Evolutionary conservation across 2,797 vertebrate genomes (phyloP).

Genomic region (Enteromius fasciolatus): DNA sequence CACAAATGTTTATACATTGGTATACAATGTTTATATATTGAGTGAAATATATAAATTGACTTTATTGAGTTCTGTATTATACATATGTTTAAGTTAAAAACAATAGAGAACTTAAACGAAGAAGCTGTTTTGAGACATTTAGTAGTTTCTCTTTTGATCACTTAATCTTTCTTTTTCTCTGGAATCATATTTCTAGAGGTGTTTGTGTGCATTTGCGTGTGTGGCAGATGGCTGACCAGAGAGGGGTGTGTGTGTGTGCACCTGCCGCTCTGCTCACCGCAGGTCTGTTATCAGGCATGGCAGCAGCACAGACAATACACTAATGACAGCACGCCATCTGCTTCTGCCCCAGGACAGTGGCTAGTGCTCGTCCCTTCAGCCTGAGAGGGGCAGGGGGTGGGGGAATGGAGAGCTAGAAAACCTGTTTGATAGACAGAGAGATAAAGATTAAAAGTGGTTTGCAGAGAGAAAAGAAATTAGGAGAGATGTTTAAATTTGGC

Average conservation of each 20-base stretch:
- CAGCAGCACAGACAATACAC: constrained; percentile 69
- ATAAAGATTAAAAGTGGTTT: not conserved
- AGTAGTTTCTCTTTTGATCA: not conserved
- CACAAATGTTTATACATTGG: not conserved
- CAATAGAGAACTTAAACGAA: not conserved
- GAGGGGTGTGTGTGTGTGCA: constrained; percentile 60
- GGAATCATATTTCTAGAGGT: constrained; percentile 36
- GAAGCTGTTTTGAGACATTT: constrained; percentile 1
- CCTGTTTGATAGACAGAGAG: not conserved
- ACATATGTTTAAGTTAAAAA: not conserved
- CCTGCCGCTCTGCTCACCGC: constrained; percentile 70
- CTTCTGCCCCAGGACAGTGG: constrained; percentile 56
- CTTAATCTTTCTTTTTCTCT: not conserved
- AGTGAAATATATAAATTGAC: no score
- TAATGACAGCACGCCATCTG: constrained; percentile 65
- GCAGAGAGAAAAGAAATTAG: not conserved
- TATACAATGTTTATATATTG: no score
- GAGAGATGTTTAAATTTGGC: not conserved
- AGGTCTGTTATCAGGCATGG: constrained; percentile 67
- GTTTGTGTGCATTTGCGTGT: constrained; percentile 25
- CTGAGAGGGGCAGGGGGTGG: constrained; percentile 10
- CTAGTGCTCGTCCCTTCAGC: constrained; percentile 58
- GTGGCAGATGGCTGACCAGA: constrained; percentile 78
- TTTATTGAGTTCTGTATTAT: no score
- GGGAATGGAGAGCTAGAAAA: constrained; percentile 6